Evolutionary conservation across 2,888 invertebrate genomes (phyloP), one percentile per base, ranked within the genome.

Genomic region (Mythimna loreyi): DNA sequence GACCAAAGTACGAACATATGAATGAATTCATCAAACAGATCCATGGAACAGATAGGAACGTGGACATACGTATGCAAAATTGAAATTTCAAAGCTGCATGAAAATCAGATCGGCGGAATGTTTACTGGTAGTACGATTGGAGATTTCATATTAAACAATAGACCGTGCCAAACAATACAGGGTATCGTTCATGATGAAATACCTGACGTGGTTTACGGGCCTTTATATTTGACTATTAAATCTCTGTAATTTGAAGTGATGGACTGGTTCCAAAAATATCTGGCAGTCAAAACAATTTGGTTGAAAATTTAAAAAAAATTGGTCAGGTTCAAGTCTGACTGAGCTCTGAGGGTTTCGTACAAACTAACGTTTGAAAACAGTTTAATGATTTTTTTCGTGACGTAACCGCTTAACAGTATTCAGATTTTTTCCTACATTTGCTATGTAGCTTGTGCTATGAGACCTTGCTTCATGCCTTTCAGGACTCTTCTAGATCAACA

Each of bases 41-140:
- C 55, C 11, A 55, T 63, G 13, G 33, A 28, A 45, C 40, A 28
- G 40, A 66, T 58, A 77, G 47, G 43, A 33, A 55, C 45, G 45
- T 13, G 45, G 30, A 66, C 25, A 57, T 36, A 28, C 53, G 57
- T n/a, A 23, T 23, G 50, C 23, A 16, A 73, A 67, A 78, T 78
- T 67, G 47, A 72, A 73, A 64, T 78, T 75, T 65, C 60, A 57
- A n/a, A 62, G 36, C 45, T 23, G 55, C 58, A 52, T 55, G 45
- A 33, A 71, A 57, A 71, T 70, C 55, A 43, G 23, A 47, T 59
- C 30, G 56, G 16, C 6, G 25, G 21, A 13, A 59, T 56, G 50
- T 60, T 63, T 66, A 52, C 61, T 55, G 61, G 50, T 72, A 36
- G 23, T 50, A 7, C 28, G 30, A 59, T 59, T 47, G 25, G 19